Base-by-base conservation (phyloP, 2,888 invertebrate genomes). In the Enchytraeus crypticus region DNA sequence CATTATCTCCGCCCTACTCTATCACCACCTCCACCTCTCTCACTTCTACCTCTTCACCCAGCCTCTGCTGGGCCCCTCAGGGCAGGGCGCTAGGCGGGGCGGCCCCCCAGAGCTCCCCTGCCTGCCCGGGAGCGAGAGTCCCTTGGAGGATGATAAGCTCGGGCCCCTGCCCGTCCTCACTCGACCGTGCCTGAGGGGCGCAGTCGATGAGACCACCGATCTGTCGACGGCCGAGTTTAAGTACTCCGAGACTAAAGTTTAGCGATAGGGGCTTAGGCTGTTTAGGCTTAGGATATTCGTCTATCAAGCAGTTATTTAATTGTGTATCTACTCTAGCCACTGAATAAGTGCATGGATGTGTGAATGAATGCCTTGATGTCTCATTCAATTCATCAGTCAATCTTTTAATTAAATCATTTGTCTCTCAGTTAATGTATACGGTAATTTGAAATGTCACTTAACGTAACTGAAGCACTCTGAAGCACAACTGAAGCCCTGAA, bases 201-300 rank as follows among this genome's bases (percentile, higher is more conserved):
- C 11, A 8, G 18, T 18, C 18, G 11, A 38, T 38, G 38, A 38
- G 18, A 18, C 8, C 8, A 38, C 8, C 18, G 18, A 18, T 18
- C 8, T 8, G 11, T 8, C 18, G 8, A 18, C 38, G 21, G 55
- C n/a, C 5, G 55, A 54, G n/a, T 54, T 54, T 34, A 54, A 54
- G 27, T 54, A 54, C 38, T 54, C 55, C n/a, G 55, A 54, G 27
- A 54, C 55, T 3, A 54, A 54, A 54, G 54, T 54, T 54, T 54
- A 54, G 26, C 38, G 27, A n/a, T n/a, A 43, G 14, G 43, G 14
- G 43, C n/a, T 43, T 43, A n/a, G n/a, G 14, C n/a, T n/a, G n/a
- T n/a, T n/a, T n/a, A n/a, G n/a, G n/a, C n/a, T n/a, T n/a, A n/a
- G n/a, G n/a, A n/a, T n/a, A n/a, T n/a, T n/a, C n/a, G n/a, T n/a